Evolutionary conservation across 2,888 invertebrate species (phyloP).

Genomic region (Euproctis similis): DNA sequence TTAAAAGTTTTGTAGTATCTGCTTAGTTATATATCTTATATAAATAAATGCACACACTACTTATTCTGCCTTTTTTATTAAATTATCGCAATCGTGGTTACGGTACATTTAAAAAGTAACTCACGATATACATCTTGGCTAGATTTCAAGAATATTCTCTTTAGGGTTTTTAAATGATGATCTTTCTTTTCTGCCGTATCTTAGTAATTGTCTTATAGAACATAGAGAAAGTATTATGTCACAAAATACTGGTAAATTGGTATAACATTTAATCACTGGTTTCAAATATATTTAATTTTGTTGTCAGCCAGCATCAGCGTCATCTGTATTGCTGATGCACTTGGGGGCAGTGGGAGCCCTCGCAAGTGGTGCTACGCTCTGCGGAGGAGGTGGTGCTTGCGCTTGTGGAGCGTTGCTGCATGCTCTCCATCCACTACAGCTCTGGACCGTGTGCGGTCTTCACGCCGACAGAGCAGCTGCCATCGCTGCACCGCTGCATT

Average conservation of each 20-base stretch:
- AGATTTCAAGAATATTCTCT: no score
- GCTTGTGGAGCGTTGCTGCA: conserved; percentile 81
- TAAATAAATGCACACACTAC: no score
- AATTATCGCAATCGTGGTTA: no score
- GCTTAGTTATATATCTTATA: no score
- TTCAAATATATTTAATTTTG: conserved; percentile 6
- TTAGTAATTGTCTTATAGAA: no score
- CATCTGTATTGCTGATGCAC: conserved; percentile 83
- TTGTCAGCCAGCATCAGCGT: conserved; percentile 79
- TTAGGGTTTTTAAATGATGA: no score
- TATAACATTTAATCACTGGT: not conserved
- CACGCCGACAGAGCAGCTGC: conserved; percentile 88
- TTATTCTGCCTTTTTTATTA: no score
- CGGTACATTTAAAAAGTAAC: no score
- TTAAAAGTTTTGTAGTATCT: no score
- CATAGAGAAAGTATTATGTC: no score
- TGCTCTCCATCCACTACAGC: conserved; percentile 82
- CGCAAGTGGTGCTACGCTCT: conserved; percentile 81
- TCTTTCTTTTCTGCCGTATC: no score
- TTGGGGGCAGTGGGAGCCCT: conserved; percentile 82
- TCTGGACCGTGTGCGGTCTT: conserved; percentile 88
- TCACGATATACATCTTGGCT: no score
- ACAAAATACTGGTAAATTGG: not conserved
- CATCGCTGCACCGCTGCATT: conserved; percentile 86
- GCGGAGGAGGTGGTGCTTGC: conserved; percentile 79